Percentiles rank a stretch among this genome's conserved stretches.
These are phyloP conservation scores for Lathamus discolor DNA, from an alignment of 2,113 vertebrate species.

Conservation along the genomic window DNA sequence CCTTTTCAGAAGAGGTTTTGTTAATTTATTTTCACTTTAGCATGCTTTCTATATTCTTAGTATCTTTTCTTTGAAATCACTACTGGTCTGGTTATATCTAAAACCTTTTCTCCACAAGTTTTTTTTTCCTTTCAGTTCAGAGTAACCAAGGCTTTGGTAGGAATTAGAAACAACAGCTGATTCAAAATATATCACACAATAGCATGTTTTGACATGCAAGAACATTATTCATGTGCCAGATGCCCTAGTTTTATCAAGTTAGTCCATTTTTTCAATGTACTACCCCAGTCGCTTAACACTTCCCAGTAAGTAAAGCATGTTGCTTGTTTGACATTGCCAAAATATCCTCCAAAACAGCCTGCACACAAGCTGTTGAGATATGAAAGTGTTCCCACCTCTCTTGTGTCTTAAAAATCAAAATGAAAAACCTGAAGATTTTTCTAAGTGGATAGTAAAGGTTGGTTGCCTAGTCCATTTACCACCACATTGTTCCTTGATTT, in stretches of 20 bases:
- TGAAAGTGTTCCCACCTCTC: conserved; percentile 32
- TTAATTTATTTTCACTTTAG: not conserved
- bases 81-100: not conserved
- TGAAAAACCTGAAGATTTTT: conserved; percentile 9
- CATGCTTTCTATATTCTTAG: not conserved
- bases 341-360: conserved; percentile 46
- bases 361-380: conserved; percentile 58
- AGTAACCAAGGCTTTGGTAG: not conserved
- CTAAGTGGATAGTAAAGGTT: not conserved
- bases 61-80: not conserved
- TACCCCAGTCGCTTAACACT: conserved; percentile 35
- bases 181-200: conserved; percentile 1
- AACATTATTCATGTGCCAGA: conserved; percentile 28
- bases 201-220: conserved; percentile 36
- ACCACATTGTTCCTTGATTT: not conserved
- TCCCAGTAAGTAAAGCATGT: conserved; percentile 10
- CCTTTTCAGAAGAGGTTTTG: not conserved
- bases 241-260: conserved; percentile 32
- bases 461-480: not conserved
- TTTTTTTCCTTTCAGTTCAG: not conserved
- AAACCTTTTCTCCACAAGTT: not conserved
- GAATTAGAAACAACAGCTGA: conserved; percentile 38
- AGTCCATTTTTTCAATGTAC: not conserved
- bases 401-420: conserved; percentile 32
- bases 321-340: conserved; percentile 45